Evolutionary conservation across 1,140 invertebrate genomes (phyloP), one percentile per base, ranked within the genome.

Genomic region (Drosophila punjabiensis): DNA sequence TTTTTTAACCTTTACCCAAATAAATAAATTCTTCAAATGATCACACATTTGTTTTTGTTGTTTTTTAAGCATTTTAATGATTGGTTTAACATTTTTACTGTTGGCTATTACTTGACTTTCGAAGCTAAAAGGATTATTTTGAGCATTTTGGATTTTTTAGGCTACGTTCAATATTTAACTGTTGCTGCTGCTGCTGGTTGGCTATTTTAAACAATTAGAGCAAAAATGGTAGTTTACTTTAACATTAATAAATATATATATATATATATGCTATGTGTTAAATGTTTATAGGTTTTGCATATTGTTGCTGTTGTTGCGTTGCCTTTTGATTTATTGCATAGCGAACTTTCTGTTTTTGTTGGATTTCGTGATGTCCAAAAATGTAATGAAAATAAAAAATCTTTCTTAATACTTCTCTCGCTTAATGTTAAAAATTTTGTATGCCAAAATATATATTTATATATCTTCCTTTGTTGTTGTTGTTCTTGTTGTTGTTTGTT

Each of bases 391-490:
- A 74, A 62, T 74, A 61, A 74, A 73, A 74, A 53, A 41, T 45
- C 35, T 50, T 62, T 61, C 47, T 61, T 48, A 43, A 73, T 47
- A 43, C 52, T 24, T 70, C 53, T 65, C 37, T 71, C 9, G 60
- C 75, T 80, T 81, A 82, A 80, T 66, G 74, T 58, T 90, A 86
- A 81, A 86, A 90, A 90, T 90, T 90, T 90, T 82, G 82, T 90
- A 90, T 90, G 86, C 86, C 86, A 90, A 90, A 90, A 90, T 90
- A 90, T 90, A 90, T 86, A 90, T 90, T 86, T 86, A 28, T 77
- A 74, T 74, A 64, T 81, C 30, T 55, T 50, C 58, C 16, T 68
- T 66, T 76, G 59, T 58, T 56, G 45, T 68, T 71, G 32, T 67
- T 59, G 53, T 69, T 70, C 14, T 63, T 58, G 32, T 35, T 56